Evolutionary conservation across 2,113 vertebrate genomes (phyloP).

Genomic region (Mus musculus): GRCm39 chr3:83769501-83770000

Average conservation of each 20-base stretch:
- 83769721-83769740: not conserved
- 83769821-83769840: not conserved
- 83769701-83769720: not conserved
- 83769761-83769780: not conserved
- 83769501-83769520: not conserved
- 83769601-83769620: not conserved
- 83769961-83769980: not conserved
- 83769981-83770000: not conserved
- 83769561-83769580: not conserved
- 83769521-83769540: not conserved
- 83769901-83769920: not conserved
- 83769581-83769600: not conserved
- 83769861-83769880: not conserved
- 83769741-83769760: not conserved
- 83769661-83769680: accelerated
- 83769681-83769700: accelerated
- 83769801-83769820: not conserved
- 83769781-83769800: not conserved
- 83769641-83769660: accelerated
- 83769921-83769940: not conserved
- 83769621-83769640: not conserved
- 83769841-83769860: not conserved
- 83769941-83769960: not conserved
- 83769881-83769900: not conserved
- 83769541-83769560: not conserved